phyloP scores from a whole-genome alignment of 2,797 vertebrate genomes.

The Pseudochirops cupreus region DNA sequence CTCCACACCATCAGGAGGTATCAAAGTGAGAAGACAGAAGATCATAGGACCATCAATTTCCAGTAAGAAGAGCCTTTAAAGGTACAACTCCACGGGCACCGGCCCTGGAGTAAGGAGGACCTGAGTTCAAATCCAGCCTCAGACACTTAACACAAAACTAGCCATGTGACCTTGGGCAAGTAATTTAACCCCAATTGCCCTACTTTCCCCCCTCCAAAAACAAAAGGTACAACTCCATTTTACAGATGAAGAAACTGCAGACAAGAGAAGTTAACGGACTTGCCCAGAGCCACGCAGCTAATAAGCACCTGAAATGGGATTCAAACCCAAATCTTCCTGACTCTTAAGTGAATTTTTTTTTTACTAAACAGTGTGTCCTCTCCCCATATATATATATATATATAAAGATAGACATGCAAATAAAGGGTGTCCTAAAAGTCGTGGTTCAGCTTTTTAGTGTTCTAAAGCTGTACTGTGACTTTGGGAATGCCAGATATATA shows the following conservation, averaged over 20 bases:
- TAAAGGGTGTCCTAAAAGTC: background rate
- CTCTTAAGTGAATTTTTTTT: background rate
- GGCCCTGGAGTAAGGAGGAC: too few species aligned
- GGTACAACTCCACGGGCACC: background rate
- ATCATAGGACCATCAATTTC: background rate
- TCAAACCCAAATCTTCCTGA: background rate
- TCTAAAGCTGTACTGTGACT: background rate
- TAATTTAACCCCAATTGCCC: too few species aligned
- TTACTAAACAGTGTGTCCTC: background rate
- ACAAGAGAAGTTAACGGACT: background rate
- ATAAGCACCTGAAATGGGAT: background rate
- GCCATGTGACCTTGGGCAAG: too few species aligned
- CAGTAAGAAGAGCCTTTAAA: background rate
- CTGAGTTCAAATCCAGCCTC: too few species aligned
- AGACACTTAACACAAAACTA: too few species aligned
- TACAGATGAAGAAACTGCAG: background rate
- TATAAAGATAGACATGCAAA: background rate
- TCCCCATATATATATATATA: background rate
- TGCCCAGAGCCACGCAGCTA: background rate
- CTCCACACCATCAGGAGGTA: background rate
- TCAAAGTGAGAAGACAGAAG: background rate
- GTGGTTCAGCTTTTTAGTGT: background rate
- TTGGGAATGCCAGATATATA: background rate
- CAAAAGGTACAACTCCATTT: background rate
- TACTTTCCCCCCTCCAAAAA: too few species aligned